Evolutionary conservation across 2,113 vertebrate genomes (phyloP).

Genomic region (Lepidiolamprologus cunningtoni): DNA sequence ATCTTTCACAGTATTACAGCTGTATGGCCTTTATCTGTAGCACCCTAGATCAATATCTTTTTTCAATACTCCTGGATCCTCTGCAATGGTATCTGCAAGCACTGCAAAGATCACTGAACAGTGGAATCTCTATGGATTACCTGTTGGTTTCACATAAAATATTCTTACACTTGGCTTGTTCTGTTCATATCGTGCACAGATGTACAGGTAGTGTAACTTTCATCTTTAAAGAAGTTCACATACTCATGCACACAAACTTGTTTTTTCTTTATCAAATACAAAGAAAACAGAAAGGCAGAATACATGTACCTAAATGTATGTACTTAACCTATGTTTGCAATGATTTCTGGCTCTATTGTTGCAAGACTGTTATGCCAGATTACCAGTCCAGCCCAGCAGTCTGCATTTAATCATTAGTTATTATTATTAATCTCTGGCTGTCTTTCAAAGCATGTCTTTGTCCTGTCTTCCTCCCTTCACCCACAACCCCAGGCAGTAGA

Average conservation of each 20-base stretch:
- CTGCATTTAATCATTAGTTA: background rate
- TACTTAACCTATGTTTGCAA: background rate
- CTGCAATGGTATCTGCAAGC: background rate
- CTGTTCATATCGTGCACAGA: background rate
- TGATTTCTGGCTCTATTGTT: background rate
- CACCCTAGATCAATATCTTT: background rate
- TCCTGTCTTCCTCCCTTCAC: background rate
- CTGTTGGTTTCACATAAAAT: constrained; percentile 4
- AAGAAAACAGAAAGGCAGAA: background rate
- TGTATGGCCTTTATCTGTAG: background rate
- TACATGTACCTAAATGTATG: background rate
- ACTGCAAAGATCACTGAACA: background rate
- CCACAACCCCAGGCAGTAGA: background rate
- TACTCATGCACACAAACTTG: background rate
- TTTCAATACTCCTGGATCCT: background rate
- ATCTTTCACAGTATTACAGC: background rate
- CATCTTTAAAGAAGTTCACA: background rate
- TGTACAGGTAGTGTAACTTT: background rate
- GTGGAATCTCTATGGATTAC: background rate
- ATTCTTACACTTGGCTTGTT: background rate
- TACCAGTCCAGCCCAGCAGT: background rate
- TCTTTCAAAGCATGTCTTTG: background rate
- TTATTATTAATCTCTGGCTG: background rate
- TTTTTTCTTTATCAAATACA: background rate
- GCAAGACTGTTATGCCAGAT: background rate